These are phyloP conservation scores for Uloborus diversus DNA, from an alignment of 1,140 invertebrate genomes.

Conservation along the genomic window DNA sequence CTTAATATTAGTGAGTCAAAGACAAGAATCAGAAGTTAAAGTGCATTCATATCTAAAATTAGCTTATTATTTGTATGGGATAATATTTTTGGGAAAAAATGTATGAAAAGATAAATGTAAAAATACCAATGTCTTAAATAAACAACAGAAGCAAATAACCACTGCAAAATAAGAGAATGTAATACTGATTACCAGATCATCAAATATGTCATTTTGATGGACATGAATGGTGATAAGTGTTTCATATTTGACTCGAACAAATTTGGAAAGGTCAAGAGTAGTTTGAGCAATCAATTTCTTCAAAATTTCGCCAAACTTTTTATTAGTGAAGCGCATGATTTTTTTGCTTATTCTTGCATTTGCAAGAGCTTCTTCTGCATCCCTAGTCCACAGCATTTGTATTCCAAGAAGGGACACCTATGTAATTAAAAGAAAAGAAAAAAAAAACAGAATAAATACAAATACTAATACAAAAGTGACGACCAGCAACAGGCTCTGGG, in stretches of 20 bases:
- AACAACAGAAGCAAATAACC: too few species aligned
- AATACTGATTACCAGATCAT: constrained; percentile 80
- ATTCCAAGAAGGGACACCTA: constrained; percentile 91
- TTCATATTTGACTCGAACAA: constrained; percentile 94
- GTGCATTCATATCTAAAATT: too few species aligned
- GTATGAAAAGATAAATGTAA: too few species aligned
- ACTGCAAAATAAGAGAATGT: too few species aligned
- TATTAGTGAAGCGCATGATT: constrained; percentile 93
- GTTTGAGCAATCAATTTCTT: constrained; percentile 96
- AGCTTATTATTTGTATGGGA: too few species aligned
- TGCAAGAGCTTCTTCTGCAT: constrained; percentile 86
- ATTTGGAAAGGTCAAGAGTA: constrained; percentile 87
- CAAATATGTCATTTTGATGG: constrained; percentile 96
- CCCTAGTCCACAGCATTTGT: constrained; percentile 97
- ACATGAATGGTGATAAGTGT: constrained; percentile 97
- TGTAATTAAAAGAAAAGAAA: background rate
- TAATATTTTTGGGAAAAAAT: too few species aligned
- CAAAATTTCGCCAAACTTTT: constrained; percentile 89
- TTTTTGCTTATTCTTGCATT: constrained; percentile 91
- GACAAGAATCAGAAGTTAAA: too few species aligned
- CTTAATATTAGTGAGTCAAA: too few species aligned
- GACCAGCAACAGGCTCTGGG: too few species aligned
- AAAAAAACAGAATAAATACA: background rate
- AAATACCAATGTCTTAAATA: too few species aligned
- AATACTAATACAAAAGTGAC: too few species aligned